Evolutionary conservation across 2,797 vertebrate species (phyloP).

Genomic region (Leptoclinus maculatus): DNA sequence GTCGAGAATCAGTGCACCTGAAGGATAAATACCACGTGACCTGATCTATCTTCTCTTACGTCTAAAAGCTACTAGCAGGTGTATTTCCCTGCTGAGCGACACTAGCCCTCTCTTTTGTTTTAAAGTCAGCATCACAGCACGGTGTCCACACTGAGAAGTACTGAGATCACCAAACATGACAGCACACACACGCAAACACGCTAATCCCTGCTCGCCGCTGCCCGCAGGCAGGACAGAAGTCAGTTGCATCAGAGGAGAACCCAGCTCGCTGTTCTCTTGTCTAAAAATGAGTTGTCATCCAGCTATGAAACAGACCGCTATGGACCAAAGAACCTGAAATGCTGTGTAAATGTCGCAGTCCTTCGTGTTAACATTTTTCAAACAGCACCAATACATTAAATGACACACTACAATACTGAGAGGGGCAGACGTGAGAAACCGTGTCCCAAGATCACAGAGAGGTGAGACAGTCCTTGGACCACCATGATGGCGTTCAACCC

Average conservation of each 20-base stretch:
- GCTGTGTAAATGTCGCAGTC: constrained; percentile 82
- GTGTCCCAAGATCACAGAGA: constrained; percentile 77
- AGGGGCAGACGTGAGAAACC: constrained; percentile 61
- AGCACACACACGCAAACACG: constrained; percentile 72
- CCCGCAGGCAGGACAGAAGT: constrained; percentile 43
- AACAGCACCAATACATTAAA: constrained; percentile 83
- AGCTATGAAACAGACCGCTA: constrained; percentile 44
- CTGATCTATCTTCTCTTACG: constrained; percentile 62
- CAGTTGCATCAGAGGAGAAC: constrained; percentile 58
- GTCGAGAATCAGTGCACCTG: constrained; percentile 69
- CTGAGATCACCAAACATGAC: constrained; percentile 80
- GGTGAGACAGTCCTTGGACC: constrained; percentile 72
- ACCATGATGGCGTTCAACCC: constrained; percentile 21
- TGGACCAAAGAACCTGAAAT: constrained; percentile 79
- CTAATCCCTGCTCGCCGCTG: constrained; percentile 65
- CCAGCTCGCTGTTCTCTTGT: constrained; percentile 49
- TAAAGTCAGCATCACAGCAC: constrained; percentile 67
- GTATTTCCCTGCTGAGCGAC: constrained; percentile 62
- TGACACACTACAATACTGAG: constrained; percentile 81
- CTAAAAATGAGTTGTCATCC: constrained; percentile 49
- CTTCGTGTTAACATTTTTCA: constrained; percentile 82
- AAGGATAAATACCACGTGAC: constrained; percentile 59
- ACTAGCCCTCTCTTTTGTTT: constrained; percentile 76
- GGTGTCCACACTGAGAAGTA: constrained; percentile 52
- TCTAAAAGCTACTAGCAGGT: constrained; percentile 56